Conservation (phyloP, 2,113 vertebrate species). For the Oplegnathus fasciatus region DNA sequence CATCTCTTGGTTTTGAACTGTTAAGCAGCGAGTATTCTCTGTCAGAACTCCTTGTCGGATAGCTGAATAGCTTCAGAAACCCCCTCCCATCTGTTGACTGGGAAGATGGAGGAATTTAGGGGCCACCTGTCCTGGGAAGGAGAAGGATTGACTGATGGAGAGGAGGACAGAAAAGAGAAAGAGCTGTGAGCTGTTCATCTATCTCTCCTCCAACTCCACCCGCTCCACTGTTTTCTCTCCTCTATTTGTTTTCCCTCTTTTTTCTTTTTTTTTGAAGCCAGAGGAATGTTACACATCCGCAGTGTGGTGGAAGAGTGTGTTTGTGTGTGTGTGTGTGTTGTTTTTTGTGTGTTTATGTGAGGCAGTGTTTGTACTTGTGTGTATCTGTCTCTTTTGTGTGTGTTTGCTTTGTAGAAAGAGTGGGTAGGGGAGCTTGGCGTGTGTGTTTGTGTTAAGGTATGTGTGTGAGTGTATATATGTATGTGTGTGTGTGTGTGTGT, state of each 20-base stretch:
- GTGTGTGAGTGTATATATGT: constrained; percentile 10
- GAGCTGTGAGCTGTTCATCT: constrained; percentile 41
- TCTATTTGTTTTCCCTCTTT: constrained; percentile 65
- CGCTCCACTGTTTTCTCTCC: constrained; percentile 48
- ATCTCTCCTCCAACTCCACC: constrained; percentile 51
- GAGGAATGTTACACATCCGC: constrained; percentile 77
- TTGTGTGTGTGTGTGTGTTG: constrained; percentile 19
- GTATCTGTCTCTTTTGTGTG: constrained; percentile 56
- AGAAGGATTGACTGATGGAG: constrained; percentile 50
- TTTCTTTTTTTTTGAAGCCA: constrained; percentile 54
- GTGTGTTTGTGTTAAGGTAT: constrained; percentile 37
- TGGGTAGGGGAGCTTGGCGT: background rate
- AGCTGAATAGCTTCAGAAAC: background rate
- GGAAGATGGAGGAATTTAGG: constrained; percentile 26
- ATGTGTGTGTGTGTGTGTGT: constrained; percentile 7
- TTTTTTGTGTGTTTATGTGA: constrained; percentile 28
- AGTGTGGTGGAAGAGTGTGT: constrained; percentile 47
- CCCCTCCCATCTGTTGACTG: background rate
- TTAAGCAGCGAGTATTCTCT: background rate
- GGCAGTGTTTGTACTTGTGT: constrained; percentile 47
- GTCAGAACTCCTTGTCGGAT: background rate
- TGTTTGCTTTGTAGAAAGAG: constrained; percentile 59
- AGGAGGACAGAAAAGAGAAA: constrained; percentile 15
- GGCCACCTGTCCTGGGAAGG: constrained; percentile 35
- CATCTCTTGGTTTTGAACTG: background rate